Percentiles rank a stretch among this genome's conserved stretches.
Evolutionary conservation across 2,797 vertebrate genomes (phyloP).

Genomic region (Acanthis flammea): DNA sequence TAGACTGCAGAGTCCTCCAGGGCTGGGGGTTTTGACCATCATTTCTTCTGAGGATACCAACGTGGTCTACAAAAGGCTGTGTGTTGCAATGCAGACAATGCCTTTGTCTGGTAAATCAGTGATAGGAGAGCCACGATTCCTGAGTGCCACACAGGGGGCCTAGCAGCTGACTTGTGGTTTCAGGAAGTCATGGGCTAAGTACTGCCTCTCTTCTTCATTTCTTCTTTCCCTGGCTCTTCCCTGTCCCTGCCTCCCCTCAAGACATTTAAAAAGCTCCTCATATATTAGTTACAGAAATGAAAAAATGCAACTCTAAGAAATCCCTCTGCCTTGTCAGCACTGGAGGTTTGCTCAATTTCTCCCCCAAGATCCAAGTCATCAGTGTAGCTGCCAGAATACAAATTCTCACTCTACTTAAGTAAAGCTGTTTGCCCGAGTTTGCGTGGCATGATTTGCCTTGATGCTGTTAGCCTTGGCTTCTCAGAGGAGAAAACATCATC

Average conservation of each 20-base stretch:
- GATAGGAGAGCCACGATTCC: neutral
- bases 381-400: neutral
- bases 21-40: neutral
- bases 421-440: neutral
- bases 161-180: neutral
- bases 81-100: slow-evolving; percentile 44
- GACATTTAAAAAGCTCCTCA: neutral
- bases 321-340: slow-evolving; percentile 21
- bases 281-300: neutral
- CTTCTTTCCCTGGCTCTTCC: neutral
- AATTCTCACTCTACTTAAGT: neutral
- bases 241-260: neutral
- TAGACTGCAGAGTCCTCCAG: neutral
- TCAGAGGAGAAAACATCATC: neutral
- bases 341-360: neutral
- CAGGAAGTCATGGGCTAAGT: neutral
- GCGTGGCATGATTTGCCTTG: neutral
- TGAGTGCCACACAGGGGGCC: neutral
- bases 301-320: slow-evolving; percentile 4
- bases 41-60: neutral
- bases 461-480: neutral
- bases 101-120: slow-evolving; percentile 7
- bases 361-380: neutral
- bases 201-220: neutral
- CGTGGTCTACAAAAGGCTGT: neutral